Evolutionary conservation across 2,888 invertebrate species (phyloP).

Genomic region (Sussaba pulchella): DNA sequence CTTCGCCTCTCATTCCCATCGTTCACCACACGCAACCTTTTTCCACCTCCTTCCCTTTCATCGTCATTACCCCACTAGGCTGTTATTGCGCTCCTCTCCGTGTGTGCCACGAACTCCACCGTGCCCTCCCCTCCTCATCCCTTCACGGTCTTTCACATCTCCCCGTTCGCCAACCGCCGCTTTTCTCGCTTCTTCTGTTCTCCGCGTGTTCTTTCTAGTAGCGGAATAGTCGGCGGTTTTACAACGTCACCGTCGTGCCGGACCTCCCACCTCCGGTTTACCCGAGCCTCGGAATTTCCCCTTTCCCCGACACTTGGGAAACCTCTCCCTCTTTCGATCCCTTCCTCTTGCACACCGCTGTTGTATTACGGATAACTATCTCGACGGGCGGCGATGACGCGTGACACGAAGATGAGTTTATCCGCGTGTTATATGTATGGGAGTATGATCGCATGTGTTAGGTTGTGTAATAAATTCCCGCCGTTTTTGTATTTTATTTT

Average conservation of each 20-base stretch:
- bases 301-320: conserved; percentile 72
- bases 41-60: conserved; percentile 42
- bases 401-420: conserved; percentile 9
- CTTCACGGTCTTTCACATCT: conserved; percentile 52
- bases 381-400: conserved; percentile 73
- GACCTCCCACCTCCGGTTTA: conserved; percentile 71
- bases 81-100: conserved; percentile 39
- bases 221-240: conserved; percentile 31
- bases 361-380: conserved; percentile 81
- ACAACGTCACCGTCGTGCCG: conserved; percentile 63
- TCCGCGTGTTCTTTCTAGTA: conserved; percentile 48
- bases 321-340: conserved; percentile 52
- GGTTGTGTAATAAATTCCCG: too few species aligned
- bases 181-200: conserved; percentile 21
- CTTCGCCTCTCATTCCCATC: conserved; percentile 42
- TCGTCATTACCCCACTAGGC: conserved; percentile 58
- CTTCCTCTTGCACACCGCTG: conserved; percentile 68
- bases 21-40: conserved; percentile 34
- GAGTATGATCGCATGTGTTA: too few species aligned
- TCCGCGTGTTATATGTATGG: too few species aligned
- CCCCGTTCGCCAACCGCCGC: conserved; percentile 60
- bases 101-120: conserved; percentile 23
- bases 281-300: conserved; percentile 71
- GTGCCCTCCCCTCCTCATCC: conserved; percentile 32
- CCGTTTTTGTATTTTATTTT: too few species aligned